phyloP scores from a whole-genome alignment of 2,113 vertebrate species.

The Zosterops pallidus region DNA sequence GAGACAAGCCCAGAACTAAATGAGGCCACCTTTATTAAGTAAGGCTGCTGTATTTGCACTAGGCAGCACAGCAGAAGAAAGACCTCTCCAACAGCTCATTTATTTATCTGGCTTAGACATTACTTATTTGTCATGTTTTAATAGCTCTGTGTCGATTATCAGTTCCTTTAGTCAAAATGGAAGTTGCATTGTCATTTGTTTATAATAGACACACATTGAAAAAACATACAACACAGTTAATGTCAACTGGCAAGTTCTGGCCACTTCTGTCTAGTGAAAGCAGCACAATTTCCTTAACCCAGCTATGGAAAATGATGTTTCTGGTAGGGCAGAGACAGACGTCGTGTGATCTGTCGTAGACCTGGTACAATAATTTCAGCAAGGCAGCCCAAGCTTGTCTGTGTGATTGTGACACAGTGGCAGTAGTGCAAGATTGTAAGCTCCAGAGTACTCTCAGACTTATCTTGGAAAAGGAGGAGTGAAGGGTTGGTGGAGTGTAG shows the following conservation, averaged over 20 bases:
- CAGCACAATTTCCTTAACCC: background rate
- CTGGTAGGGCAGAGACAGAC: background rate
- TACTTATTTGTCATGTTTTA: background rate
- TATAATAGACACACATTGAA: slow-evolving; percentile 8
- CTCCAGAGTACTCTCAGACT: background rate
- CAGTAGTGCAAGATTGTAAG: background rate
- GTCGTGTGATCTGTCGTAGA: background rate
- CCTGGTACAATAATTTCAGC: background rate
- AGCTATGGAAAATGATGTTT: background rate
- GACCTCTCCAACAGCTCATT: background rate
- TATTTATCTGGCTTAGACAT: background rate
- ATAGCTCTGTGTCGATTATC: background rate
- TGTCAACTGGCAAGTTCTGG: background rate
- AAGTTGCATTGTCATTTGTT: slow-evolving; percentile 31
- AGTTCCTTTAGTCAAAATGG: slow-evolving; percentile 21
- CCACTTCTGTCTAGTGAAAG: background rate
- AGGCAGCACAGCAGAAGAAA: slow-evolving; percentile 2
- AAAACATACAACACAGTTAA: slow-evolving; percentile 2
- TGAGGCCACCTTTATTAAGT: background rate
- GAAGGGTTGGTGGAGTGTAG: background rate
- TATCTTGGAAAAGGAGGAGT: background rate
- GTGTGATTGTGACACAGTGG: background rate
- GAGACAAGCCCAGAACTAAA: slow-evolving; percentile 41
- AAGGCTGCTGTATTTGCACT: background rate
- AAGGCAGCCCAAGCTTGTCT: background rate